Percentiles rank a stretch among this genome's conserved stretches.
phyloP scores from a whole-genome alignment of 2,797 vertebrate species.

The Falco berigora region DNA sequence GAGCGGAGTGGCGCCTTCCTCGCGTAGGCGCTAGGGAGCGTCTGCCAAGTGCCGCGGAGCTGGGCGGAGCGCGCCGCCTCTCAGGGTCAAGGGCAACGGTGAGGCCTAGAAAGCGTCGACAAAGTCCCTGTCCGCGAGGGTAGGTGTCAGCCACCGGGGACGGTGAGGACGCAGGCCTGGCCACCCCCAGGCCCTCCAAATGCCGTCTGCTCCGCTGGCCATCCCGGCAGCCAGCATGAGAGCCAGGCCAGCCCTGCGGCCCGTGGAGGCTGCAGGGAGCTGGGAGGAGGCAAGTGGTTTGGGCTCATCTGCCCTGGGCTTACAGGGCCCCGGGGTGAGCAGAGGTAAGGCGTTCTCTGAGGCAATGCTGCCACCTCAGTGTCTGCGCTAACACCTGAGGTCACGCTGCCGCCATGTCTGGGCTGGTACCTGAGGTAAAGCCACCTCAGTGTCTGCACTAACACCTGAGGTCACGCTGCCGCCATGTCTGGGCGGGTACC shows the following conservation, averaged over 20 bases:
- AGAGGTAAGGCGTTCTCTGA: background rate
- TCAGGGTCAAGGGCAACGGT: background rate
- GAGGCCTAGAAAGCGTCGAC: background rate
- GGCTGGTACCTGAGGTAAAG: background rate
- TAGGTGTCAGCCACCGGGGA: fast-evolving
- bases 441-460: too few species aligned
- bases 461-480: too few species aligned
- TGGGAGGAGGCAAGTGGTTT: background rate
- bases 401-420: fast-evolving
- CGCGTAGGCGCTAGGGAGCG: background rate
- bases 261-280: background rate
- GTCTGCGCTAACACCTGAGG: fast-evolving
- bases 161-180: background rate
- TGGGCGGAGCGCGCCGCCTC: background rate
- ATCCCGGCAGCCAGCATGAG: background rate
- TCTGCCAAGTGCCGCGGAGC: background rate
- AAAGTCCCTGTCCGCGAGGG: background rate
- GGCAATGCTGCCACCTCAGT: background rate
- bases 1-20: background rate
- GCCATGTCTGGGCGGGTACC: background rate
- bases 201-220: background rate
- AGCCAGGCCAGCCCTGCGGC: background rate
- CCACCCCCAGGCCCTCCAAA: fast-evolving
- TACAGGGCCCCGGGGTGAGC: background rate
- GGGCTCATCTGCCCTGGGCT: background rate